Evolutionary conservation across 2,888 invertebrate genomes (phyloP).

Genomic region (Peribatodes rhomboidaria): DNA sequence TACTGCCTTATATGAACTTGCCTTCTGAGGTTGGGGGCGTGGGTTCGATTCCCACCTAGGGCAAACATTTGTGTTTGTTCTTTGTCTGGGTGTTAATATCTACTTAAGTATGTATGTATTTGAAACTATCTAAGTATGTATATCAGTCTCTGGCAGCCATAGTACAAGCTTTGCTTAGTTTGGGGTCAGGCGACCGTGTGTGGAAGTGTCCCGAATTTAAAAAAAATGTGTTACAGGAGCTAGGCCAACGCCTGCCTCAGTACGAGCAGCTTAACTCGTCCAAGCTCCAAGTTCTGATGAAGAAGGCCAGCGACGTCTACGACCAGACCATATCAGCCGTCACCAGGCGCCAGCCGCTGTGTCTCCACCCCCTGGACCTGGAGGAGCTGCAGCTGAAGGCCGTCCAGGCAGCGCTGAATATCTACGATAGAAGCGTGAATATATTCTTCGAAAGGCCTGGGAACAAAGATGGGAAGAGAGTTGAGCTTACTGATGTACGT

Average conservation of each 20-base stretch:
- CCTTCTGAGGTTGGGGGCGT: no score
- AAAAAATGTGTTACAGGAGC: no score
- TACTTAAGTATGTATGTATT: no score
- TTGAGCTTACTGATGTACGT: constrained; percentile 6
- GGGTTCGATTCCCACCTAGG: no score
- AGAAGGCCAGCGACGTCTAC: constrained; percentile 22
- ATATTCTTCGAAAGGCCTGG: neutral
- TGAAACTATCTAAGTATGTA: no score
- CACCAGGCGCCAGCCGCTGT: constrained; percentile 14
- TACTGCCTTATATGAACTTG: no score
- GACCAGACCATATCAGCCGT: constrained; percentile 5
- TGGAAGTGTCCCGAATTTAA: no score
- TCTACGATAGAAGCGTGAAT: neutral
- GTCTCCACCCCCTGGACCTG: constrained; percentile 24
- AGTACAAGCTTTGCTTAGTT: no score
- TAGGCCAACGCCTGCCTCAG: neutral
- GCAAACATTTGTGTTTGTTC: no score
- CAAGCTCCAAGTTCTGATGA: constrained; percentile 17
- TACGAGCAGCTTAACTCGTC: constrained; percentile 19
- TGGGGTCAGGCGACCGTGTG: no score
- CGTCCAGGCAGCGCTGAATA: neutral
- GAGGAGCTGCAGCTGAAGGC: constrained; percentile 2
- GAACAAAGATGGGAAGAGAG: constrained; percentile 7
- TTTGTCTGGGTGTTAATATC: no score
- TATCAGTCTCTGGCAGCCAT: no score